Evolutionary conservation across 1,140 invertebrate genomes (phyloP), one percentile per base, ranked within the genome.

Genomic region (Panulirus ornatus): DNA sequence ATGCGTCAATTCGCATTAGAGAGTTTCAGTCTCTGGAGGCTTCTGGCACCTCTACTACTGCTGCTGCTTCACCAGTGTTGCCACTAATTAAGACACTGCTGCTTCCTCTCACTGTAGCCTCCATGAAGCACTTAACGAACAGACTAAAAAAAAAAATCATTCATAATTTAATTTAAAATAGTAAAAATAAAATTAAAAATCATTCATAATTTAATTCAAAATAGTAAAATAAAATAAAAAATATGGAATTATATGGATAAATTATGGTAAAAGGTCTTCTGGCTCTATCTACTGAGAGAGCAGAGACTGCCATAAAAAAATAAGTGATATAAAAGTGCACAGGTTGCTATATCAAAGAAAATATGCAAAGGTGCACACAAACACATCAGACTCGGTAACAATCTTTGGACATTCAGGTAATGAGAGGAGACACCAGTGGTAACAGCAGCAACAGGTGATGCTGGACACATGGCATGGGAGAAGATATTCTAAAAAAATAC

Each of bases 291-390:
- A 34, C 6, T 36, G 88, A 89, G 88, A 89, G 88, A 89, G 88
- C 81, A 83, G 88, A 89, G 88, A 89, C 79, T 58, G 36, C 79
- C 58, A 58, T 58, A 84, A 84, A 42, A 54, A 42, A n/a, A 47
- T 73, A 66, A 58, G 22, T 89, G 84, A 83, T n/a, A 82, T 54
- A 85, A 51, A 84, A 40, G 66, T 89, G 88, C 88, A 89, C 88
- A 83, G 81, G 30, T 82, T 89, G 88, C 81, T 73, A 89, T 89
- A 89, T 89, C 30, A 36, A 79, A 83, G 27, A 58, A 76, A 83
- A 89, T 89, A 89, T 89, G 79, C 88, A 83, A 89, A 76, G n/a
- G 88, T 89, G 78, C 88, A 89, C 79, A 71, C 70, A 30, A 34
- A n/a, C 54, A 40, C n/a, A 78, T 51, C 34, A 38, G 73, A 63